Evolutionary conservation across 2,888 invertebrate species (phyloP), one percentile per base, ranked within the genome.

Genomic region (Pyrocoelia pectoralis): DNA sequence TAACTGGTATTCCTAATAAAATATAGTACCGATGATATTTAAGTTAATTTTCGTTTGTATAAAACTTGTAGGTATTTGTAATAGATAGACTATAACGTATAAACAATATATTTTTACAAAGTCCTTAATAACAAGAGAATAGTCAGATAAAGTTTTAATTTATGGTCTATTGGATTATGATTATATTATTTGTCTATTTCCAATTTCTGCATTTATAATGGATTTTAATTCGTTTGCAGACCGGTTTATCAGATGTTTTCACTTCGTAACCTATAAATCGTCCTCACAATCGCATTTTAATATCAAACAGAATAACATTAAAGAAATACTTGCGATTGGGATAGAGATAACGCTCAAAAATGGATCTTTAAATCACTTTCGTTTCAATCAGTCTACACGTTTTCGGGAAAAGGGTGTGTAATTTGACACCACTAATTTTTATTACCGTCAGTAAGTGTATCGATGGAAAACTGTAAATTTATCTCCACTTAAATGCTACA

Each of bases 231-330:
- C 29, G 53, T 52, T 24, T 43, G 17, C 33, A 43, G 59, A 59
- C 59, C 59, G 59, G 59, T 59, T 59, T 59, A 53, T 59, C 59
- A 59, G 53, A 59, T 53, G 59, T 59, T 59, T 59, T 53, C 59
- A 53, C 53, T 59, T 48, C 52, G 52, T 59, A 59, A 59, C 48
- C 52, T 59, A 53, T 59, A 59, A 59, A 59, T 59, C 38, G 46
- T 59, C 33, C 46, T 58, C 40, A 46, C 52, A 59, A 59, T 59
- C 50, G 51, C 28, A 57, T 57, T 57, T 57, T 59, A 59, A 46
- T 53, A 53, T 59, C 46, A 53, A 53, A 41, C 51, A 5, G 57
- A 28, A 51, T 51, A 57, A 41, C 43, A 57, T 57, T 57, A 51
- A 51, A 41, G 50, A 50, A 56, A 56, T 48, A 48, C 48, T 29